These are phyloP conservation scores for Alviniconcha strummeri DNA, from an alignment of 2,888 invertebrate species.

Conservation along the genomic window DNA sequence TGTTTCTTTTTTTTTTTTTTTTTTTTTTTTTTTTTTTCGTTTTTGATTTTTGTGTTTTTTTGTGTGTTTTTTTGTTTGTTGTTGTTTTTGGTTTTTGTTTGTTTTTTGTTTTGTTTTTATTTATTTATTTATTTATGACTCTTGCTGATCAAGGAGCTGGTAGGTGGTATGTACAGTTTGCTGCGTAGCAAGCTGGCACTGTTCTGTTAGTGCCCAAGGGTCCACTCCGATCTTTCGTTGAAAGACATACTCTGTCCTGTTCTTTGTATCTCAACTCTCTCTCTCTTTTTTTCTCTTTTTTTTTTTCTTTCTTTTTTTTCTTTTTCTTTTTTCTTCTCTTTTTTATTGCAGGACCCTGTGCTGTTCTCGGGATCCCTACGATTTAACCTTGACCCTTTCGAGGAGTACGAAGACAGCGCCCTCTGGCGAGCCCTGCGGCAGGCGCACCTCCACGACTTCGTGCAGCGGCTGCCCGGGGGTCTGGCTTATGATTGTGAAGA, in stretches of 20 bases:
- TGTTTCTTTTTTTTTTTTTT: not conserved
- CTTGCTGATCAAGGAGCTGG: no score
- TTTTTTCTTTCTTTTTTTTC: no score
- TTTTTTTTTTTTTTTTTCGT: not conserved
- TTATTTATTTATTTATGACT: not conserved
- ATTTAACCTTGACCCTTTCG: slow-evolving; percentile 94
- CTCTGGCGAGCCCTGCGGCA: slow-evolving; percentile 93
- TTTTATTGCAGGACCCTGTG: slow-evolving; percentile 88
- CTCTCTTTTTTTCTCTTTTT: no score
- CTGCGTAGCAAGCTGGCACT: no score
- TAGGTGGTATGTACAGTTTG: no score
- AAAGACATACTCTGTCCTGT: no score
- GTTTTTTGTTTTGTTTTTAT: not conserved
- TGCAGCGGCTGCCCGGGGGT: slow-evolving; percentile 84
- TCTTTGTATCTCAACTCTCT: no score
- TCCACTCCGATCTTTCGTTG: no score
- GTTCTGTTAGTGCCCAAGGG: no score
- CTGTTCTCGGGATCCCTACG: slow-evolving; percentile 93
- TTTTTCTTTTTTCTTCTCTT: no score
- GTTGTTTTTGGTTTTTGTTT: not conserved
- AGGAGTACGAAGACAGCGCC: slow-evolving; percentile 84
- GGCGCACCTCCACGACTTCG: slow-evolving; percentile 90
- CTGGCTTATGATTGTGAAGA: slow-evolving; percentile 75
- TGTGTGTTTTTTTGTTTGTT: not conserved
- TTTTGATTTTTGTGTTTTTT: not conserved